phyloP scores from a whole-genome alignment of 2,797 vertebrate species.

The Tangara arthus region DNA sequence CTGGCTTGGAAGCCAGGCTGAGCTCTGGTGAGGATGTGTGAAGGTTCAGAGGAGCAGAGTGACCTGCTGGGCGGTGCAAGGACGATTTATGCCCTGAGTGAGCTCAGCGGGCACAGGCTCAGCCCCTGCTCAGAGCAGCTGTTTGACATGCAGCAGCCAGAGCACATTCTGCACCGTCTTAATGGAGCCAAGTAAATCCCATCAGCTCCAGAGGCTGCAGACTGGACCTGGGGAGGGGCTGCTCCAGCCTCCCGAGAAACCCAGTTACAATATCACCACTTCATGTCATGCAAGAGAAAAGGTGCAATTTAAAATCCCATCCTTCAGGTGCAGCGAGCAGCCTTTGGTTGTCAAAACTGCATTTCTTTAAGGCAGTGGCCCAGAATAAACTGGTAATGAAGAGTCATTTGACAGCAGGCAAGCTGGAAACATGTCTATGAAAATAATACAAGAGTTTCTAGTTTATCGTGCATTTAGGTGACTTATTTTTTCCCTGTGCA shows the following conservation, averaged over 20 bases:
- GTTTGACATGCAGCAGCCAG: neutral
- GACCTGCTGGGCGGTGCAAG: fast-evolving
- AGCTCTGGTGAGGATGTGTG: neutral
- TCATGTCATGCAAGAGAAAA: conserved; percentile 70
- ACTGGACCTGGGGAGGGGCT: conserved; percentile 61
- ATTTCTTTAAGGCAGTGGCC: conserved; percentile 72
- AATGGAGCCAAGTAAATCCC: conserved; percentile 67
- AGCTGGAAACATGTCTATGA: conserved; percentile 52
- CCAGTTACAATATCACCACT: conserved; percentile 47
- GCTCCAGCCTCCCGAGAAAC: conserved; percentile 43
- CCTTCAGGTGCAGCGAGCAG: conserved; percentile 42
- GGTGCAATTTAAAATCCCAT: conserved; percentile 68
- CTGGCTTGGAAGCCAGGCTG: neutral
- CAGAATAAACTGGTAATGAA: conserved; percentile 73
- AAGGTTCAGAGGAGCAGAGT: neutral
- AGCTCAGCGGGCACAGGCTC: neutral
- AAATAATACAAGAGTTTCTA: conserved; percentile 44
- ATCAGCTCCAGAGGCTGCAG: conserved; percentile 36
- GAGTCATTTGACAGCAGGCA: conserved; percentile 68
- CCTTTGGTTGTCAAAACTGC: conserved; percentile 23
- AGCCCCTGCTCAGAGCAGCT: neutral
- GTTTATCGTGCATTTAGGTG: conserved; percentile 32
- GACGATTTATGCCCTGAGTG: neutral
- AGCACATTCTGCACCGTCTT: neutral
- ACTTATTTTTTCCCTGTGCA: neutral